A percentile compares a stretch with the other conserved stretches of the same genome.
Conservation (phyloP, 2,797 vertebrate genomes). For the Sebastes dallii region DNA sequence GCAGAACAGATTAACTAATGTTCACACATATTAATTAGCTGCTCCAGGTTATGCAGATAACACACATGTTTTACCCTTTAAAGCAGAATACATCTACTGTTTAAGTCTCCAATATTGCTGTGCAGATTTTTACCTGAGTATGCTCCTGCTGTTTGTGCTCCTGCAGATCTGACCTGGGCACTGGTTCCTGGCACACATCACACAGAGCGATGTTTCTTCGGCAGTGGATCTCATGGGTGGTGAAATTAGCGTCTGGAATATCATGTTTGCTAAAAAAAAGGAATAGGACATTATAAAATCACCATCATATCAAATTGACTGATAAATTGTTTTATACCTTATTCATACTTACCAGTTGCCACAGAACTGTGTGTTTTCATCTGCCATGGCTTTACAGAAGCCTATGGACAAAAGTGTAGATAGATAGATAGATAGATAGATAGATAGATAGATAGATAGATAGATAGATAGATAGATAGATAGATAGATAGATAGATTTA, state of each 20-base stretch:
- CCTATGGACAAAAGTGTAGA: conserved; percentile 12
- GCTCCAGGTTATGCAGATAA: not conserved
- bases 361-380: conserved; percentile 84
- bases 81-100: not conserved
- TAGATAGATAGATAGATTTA: too few relatives aligned
- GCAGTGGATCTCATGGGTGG: conserved; percentile 97
- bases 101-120: not conserved
- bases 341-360: conserved; percentile 79
- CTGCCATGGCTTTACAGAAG: conserved; percentile 74
- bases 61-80: not conserved
- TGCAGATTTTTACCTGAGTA: conserved; percentile 80
- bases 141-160: conserved; percentile 90
- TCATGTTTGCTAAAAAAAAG: conserved; percentile 87
- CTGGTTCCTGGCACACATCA: conserved; percentile 88
- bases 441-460: too few relatives aligned
- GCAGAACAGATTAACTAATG: too few relatives aligned
- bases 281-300: not conserved
- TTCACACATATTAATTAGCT: not conserved
- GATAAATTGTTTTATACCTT: not conserved
- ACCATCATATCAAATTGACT: not conserved
- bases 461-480: too few relatives aligned
- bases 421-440: too few relatives aligned
- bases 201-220: conserved; percentile 92
- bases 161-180: conserved; percentile 89
- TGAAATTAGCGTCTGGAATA: conserved; percentile 93